Percentiles rank a stretch among this genome's conserved stretches.
phyloP scores from a whole-genome alignment of 2,888 invertebrate genomes.

The Pheosia tremula region DNA sequence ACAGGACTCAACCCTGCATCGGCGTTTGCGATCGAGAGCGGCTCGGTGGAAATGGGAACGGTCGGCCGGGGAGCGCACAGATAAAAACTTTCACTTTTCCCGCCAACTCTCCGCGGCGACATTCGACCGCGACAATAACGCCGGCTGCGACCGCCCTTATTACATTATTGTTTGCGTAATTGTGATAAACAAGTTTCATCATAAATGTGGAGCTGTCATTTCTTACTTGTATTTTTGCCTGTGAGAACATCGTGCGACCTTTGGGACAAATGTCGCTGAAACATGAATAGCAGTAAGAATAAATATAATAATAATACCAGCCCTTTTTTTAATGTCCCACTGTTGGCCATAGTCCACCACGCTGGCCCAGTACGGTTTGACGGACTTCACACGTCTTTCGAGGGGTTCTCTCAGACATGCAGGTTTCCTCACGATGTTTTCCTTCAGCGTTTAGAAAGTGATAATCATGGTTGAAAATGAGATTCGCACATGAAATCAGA shows the following conservation, averaged over 20 bases:
- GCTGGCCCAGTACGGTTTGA: no score
- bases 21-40: constrained; percentile 74
- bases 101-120: constrained; percentile 71
- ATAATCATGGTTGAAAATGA: no score
- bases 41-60: constrained; percentile 75
- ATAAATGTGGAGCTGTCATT: constrained; percentile 43
- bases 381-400: no score
- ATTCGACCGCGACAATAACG: constrained; percentile 69
- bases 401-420: no score
- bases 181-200: constrained; percentile 65
- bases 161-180: constrained; percentile 71
- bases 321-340: no score
- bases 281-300: no score
- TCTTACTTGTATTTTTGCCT: constrained; percentile 28
- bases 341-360: no score
- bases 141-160: constrained; percentile 68
- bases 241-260: constrained; percentile 14
- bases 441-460: no score
- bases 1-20: constrained; percentile 56
- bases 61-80: constrained; percentile 70
- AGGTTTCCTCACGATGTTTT: no score
- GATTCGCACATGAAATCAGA: no score
- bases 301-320: no score
- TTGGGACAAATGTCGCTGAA: not conserved
- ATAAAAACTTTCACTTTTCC: constrained; percentile 83